Percentiles rank a stretch among this genome's conserved stretches.
Conservation (phyloP, 2,888 invertebrate species). For the Brachypterus glaber region DNA sequence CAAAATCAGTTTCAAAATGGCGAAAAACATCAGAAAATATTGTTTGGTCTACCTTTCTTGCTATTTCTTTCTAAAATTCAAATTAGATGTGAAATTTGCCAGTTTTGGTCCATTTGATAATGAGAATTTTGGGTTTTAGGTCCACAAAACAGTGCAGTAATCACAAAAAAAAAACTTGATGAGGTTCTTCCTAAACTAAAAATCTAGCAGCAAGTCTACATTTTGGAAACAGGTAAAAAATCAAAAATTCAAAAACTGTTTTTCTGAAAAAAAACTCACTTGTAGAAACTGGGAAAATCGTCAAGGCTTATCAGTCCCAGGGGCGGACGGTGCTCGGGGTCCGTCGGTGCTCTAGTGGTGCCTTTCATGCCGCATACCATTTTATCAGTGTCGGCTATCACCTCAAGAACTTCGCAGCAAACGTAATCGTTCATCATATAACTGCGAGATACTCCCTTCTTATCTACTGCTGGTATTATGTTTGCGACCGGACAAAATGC, state of each 20-base stretch:
- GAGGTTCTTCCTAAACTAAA: not conserved
- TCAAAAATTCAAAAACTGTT: conserved; percentile 18
- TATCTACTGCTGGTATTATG: conserved; percentile 70
- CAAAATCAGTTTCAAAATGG: too few species aligned
- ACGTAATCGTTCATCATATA: conserved; percentile 77
- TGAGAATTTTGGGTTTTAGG: not conserved
- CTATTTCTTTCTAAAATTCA: too few species aligned
- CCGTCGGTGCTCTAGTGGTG: conserved; percentile 57
- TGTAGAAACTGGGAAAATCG: conserved; percentile 73
- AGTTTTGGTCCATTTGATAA: too few species aligned
- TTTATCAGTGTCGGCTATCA: conserved; percentile 78
- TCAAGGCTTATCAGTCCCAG: conserved; percentile 75
- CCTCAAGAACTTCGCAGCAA: conserved; percentile 81
- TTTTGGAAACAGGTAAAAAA: conserved; percentile 6
- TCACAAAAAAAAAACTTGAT: not conserved
- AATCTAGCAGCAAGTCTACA: conserved; percentile 4
- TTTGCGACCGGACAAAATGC: conserved; percentile 60
- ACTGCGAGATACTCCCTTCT: conserved; percentile 64
- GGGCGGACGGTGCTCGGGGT: conserved; percentile 61
- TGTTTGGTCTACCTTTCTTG: too few species aligned
- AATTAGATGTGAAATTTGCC: too few species aligned
- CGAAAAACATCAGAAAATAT: too few species aligned
- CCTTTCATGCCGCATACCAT: conserved; percentile 82
- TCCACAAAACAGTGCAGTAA: not conserved
- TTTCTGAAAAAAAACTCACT: conserved; percentile 50